Evolutionary conservation across 2,113 vertebrate species (phyloP), one percentile per base, ranked within the genome.

Genomic region (Hassar affinis): DNA sequence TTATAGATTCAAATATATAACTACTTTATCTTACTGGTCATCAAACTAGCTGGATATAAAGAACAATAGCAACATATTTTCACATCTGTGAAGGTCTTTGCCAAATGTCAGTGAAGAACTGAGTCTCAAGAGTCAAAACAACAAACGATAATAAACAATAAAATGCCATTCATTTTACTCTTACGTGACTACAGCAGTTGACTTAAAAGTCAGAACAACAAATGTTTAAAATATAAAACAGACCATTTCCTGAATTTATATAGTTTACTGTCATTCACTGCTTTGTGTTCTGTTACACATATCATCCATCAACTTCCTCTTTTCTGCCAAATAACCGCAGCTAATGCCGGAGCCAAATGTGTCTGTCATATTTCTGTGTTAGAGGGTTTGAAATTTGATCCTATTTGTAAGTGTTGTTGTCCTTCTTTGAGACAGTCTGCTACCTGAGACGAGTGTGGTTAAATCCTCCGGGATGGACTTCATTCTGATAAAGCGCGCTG

Each of bases 371-470:
- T 20, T 20, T 59, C 30, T 59, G 11, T 79, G 15, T 56, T 11
- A 35, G 0, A 66, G 22, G 30, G 20, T 61, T 49, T 66, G 35
- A 42, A 82, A 79, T 1, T 22, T 8, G 18, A 35, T 1, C 17
- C 52, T 35, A 25, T 30, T 27, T 6, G 17, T 38, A 47, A 78
- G 59, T 18, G 49, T 4, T 17, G 22, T 45, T 25, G 30, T 10
- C 15, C 27, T 62, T 30, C 9, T 45, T 30, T 27, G 49, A 22
- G 52, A 47, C 22, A 54, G 27, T 9, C 42, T 33, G 30, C 47
- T 92, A 95, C 94, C 94, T 93, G 92, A 90, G 33, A 95, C 87
- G 8, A 95, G 93, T 30, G 87, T 35, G 15, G 90, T 85, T 79
- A 95, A 47, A 72, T 95, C 93, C 78, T 95, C 94, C 1, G 93